Base-by-base conservation (phyloP, 1,140 invertebrate genomes). In the Drosophila sucinea region DNA sequence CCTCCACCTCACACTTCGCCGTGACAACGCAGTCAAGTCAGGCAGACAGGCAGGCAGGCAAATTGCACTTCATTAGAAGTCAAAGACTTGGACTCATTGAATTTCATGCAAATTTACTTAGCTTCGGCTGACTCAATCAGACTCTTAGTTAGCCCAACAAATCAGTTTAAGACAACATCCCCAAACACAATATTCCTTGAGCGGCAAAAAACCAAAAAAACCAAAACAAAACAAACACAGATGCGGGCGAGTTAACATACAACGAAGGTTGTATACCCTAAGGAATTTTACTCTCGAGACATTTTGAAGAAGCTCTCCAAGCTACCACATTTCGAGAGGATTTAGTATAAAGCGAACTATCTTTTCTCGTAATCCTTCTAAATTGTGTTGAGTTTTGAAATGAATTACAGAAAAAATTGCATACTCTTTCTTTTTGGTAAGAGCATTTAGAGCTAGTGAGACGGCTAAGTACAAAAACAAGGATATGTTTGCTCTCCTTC, bases 131-230 rank as follows among this genome's bases (percentile, higher is more conserved):
- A 87, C 83, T 87, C 82, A 85, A 85, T 85, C 82, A 85, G 81
- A 62, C 82, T 86, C 78, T 74, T 71, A 63, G 74, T 71, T 55
- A 70, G 70, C 84, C 79, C 69, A 87, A 86, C 84, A 87, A 87
- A 87, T 87, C 84, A 87, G 85, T 85, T 81, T 89, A 89, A 89
- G 84, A 89, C 79, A 87, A 89, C 84, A 86, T 29, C 41, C 61
- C 55, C 57, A 61, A 55, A 64, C 55, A 32, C 57, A 63, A 51
- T 58, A 38, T 55, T 60, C 33, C 23, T 17, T 47, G 23, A 51
- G 27, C 25, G 35, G 11, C 8, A 25, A 10, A 51, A 25, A 41
- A 41, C 1, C 8, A 57, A 64, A 62, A 60, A 61, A 40, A 32
- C 4, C 51, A 60, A 66, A 32, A 40, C 29, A 68, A 65, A 57